Conservation (phyloP, 2,888 invertebrate species). For the Sarcophaga rosellei region DNA sequence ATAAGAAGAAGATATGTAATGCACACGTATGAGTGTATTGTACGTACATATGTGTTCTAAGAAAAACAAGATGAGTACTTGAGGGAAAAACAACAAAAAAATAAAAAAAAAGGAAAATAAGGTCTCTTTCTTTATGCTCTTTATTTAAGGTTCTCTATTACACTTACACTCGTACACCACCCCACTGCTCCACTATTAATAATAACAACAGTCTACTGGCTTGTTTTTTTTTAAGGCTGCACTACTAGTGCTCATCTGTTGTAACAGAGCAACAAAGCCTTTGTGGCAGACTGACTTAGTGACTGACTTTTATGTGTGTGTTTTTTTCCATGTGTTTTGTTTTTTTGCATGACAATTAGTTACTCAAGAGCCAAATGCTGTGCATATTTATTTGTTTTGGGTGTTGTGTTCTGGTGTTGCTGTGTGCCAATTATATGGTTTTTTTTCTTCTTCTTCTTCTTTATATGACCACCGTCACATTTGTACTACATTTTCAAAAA, state of each 20-base stretch:
- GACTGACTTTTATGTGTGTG: slow-evolving; percentile 47
- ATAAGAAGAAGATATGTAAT: background rate
- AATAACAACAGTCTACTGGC: slow-evolving; percentile 1
- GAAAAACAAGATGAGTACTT: slow-evolving; percentile 55
- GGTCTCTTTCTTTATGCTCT: slow-evolving; percentile 46
- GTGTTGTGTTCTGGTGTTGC: slow-evolving; percentile 11
- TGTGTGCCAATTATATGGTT: slow-evolving; percentile 62
- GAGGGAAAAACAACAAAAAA: background rate
- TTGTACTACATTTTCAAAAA: slow-evolving; percentile 7
- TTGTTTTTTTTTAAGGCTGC: slow-evolving; percentile 5
- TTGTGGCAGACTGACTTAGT: slow-evolving; percentile 57
- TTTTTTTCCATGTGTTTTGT: background rate
- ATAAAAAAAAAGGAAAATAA: slow-evolving; percentile 44
- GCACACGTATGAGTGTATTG: background rate
- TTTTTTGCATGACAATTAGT: slow-evolving; percentile 49
- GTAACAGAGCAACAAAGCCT: background rate
- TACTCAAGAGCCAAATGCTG: background rate
- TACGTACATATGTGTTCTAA: slow-evolving; percentile 23
- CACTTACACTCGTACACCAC: background rate
- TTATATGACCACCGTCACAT: background rate
- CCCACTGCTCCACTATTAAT: slow-evolving; percentile 8
- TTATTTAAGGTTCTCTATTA: slow-evolving; percentile 34
- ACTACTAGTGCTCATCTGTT: background rate
- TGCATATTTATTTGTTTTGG: slow-evolving; percentile 1
- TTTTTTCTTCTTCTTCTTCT: background rate